Evolutionary conservation across 2,888 invertebrate genomes (phyloP), one percentile per base, ranked within the genome.

Genomic region (Yponomeuta cagnagella): DNA sequence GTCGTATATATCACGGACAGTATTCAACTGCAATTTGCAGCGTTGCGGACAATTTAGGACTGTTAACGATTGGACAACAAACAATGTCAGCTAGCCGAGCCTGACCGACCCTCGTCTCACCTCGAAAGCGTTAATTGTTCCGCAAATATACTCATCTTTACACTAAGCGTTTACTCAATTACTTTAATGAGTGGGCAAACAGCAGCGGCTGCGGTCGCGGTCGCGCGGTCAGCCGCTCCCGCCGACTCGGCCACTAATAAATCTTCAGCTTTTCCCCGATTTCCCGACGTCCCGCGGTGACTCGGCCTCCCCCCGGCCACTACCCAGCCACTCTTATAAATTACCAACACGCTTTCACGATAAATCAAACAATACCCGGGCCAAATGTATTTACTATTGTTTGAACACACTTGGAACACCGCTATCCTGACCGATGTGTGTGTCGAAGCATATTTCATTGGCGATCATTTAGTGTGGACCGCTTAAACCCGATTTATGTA

Each of bases 361-460:
- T 92, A 90, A 91, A 92, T 91, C 90, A 89, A 85, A 88, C 87
- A 87, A 89, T 86, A 85, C 83, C 81, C 82, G 77, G 79, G 83
- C 87, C 89, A 89, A 91, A 90, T 91, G 90, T 88, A 86, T 89
- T 90, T 88, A 89, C 89, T 88, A 90, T 90, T 90, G 90, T 91
- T 90, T 85, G 88, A 88, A 86, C 84, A 86, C 87, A 87, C 87
- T 84, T 86, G 82, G 81, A 79, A 83, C 82, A 82, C 83, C 82
- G 82, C 82, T 80, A 79, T 79, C 78, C 78, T 78, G 79, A 79
- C 78, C 80, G 77, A 78, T 78, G 77, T 78, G 77, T 75, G 76
- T 78, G 77, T 74, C 76, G 78, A 79, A 80, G 80, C 81, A 81
- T 84, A 82, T 82, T 82, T 82, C 82, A 83, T 80, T 79, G 75